Percentiles rank a stretch among this genome's conserved stretches.
Conservation (phyloP, 2,113 vertebrate species). For the Xenus cinereus region DNA sequence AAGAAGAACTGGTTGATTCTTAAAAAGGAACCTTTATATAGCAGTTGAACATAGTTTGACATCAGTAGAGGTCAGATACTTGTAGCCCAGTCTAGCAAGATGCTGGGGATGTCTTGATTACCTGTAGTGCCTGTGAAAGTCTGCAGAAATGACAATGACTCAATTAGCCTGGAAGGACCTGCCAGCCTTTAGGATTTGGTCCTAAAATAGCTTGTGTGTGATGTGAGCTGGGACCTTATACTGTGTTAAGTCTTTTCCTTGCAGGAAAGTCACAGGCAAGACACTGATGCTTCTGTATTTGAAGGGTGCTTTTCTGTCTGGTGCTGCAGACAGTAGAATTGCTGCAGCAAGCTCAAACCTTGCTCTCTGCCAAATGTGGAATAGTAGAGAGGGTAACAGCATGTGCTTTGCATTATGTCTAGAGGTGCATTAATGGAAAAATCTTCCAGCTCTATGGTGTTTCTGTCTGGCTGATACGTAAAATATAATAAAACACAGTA, state of each 20-base stretch:
- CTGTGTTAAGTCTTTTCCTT: neutral
- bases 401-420: constrained; percentile 82
- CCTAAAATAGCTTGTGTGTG: neutral
- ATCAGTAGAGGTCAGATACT: neutral
- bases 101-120: neutral
- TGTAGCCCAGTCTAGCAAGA: neutral
- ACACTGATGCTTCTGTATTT: neutral
- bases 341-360: constrained; percentile 36
- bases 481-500: neutral
- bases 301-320: constrained; percentile 64
- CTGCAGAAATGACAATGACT: neutral
- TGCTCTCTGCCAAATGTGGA: constrained; percentile 75
- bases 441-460: constrained; percentile 42
- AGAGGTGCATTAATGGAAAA: constrained; percentile 77
- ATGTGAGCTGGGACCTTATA: neutral
- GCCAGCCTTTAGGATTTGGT: neutral
- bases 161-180: neutral
- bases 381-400: constrained; percentile 75
- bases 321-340: constrained; percentile 68
- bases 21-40: neutral
- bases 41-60: neutral
- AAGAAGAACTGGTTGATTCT: neutral
- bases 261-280: neutral
- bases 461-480: neutral
- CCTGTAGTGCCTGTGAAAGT: neutral